phyloP scores from a whole-genome alignment of 2,888 invertebrate genomes.

The Andrena chrysosceles region DNA sequence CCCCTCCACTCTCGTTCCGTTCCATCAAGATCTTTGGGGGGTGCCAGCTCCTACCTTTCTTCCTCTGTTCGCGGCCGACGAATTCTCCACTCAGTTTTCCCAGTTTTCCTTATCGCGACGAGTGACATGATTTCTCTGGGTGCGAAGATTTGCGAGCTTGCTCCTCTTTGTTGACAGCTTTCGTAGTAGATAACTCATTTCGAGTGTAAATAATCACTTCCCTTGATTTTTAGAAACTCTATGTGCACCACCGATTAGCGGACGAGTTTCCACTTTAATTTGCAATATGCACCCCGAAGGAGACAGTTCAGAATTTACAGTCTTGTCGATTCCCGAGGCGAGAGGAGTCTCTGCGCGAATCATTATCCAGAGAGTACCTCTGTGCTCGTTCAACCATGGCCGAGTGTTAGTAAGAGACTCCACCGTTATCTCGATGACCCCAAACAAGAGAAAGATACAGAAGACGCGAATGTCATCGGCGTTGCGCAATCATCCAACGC shows the following conservation, averaged over 20 bases:
- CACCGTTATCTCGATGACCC: constrained; percentile 79
- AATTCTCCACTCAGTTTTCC: constrained; percentile 14
- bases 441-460: constrained; percentile 74
- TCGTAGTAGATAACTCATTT: too few relatives aligned
- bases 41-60: constrained; percentile 46
- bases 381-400: constrained; percentile 66
- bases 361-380: constrained; percentile 63
- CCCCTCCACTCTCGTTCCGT: constrained; percentile 49
- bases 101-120: constrained; percentile 10
- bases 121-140: constrained; percentile 9
- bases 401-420: constrained; percentile 70
- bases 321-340: constrained; percentile 41
- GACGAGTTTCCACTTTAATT: constrained; percentile 42
- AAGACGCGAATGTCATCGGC: constrained; percentile 77
- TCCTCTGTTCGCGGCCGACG: constrained; percentile 40
- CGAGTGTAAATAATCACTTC: too few relatives aligned
- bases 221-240: too few relatives aligned
- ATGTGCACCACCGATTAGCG: not conserved
- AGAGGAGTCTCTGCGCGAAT: constrained; percentile 52
- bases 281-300: constrained; percentile 50
- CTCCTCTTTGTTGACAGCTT: not conserved
- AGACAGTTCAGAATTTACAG: constrained; percentile 54
- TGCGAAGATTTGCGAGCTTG: not conserved
- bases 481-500: constrained; percentile 69
- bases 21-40: constrained; percentile 64